Evolutionary conservation across 64 coral and sea anemone species (phyloP).

Genomic region (Anthopleura sola): DNA sequence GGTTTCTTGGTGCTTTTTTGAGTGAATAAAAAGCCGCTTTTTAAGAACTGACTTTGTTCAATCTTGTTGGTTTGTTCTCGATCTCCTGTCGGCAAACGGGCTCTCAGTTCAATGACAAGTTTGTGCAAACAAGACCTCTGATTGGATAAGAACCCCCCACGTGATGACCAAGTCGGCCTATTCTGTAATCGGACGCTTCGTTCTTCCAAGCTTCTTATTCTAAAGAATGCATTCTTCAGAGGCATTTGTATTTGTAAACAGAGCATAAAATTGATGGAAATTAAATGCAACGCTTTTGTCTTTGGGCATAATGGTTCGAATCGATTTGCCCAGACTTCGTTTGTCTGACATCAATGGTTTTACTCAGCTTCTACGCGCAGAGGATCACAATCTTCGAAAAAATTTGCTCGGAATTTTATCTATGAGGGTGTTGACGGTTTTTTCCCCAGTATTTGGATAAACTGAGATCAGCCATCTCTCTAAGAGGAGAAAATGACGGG

Average conservation of each 20-base stretch:
- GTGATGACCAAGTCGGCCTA: background rate
- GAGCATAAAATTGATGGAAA: constrained; percentile 29
- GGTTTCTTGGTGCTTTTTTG: background rate
- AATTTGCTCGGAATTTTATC: constrained; percentile 31
- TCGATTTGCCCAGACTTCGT: background rate
- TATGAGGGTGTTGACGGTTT: constrained; percentile 19
- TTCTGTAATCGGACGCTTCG: constrained; percentile 30
- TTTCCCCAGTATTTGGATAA: constrained; percentile 3
- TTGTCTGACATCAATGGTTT: background rate
- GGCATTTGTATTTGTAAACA: constrained; percentile 38
- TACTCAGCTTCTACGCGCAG: background rate
- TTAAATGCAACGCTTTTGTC: constrained; percentile 15
- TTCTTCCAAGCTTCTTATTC: constrained; percentile 10
- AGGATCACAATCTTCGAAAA: background rate
- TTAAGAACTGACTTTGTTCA: background rate
- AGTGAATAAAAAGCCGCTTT: background rate
- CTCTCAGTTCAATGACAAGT: constrained; percentile 23
- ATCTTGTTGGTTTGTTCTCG: constrained; percentile 20
- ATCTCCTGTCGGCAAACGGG: constrained; percentile 37
- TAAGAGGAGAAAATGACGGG: background rate
- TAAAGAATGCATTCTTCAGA: constrained; percentile 34
- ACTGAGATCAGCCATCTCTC: constrained; percentile 3
- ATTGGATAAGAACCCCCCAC: background rate
- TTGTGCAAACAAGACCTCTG: constrained; percentile 3
- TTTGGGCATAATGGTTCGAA: background rate